Conservation (phyloP, 2,888 invertebrate genomes). For the Formica aserva region DNA sequence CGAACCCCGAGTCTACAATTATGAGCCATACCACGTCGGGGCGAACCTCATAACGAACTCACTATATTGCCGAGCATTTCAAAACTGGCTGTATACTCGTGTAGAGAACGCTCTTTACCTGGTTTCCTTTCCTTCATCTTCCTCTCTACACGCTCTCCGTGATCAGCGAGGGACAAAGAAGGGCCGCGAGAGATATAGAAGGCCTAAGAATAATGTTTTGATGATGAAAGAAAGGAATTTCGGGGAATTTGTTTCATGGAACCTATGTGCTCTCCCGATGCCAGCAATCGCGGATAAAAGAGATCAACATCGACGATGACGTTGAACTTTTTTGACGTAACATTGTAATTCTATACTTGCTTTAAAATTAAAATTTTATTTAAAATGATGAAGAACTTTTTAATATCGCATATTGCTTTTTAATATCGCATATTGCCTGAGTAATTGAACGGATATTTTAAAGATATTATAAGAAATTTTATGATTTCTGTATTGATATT, state of each 20-base stretch:
- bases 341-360: neutral
- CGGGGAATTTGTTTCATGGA: conserved; percentile 61
- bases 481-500: neutral
- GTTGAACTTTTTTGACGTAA: neutral
- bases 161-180: conserved; percentile 3
- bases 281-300: conserved; percentile 58
- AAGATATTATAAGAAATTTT: neutral
- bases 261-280: conserved; percentile 56
- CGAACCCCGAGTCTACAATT: conserved; percentile 83
- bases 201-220: conserved; percentile 64
- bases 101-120: conserved; percentile 70
- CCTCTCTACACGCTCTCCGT: conserved; percentile 28
- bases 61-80: conserved; percentile 83
- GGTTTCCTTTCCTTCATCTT: conserved; percentile 48
- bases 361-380: neutral
- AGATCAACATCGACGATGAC: conserved; percentile 24
- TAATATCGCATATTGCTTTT: neutral
- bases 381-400: neutral
- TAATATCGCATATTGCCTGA: neutral
- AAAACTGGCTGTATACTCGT: conserved; percentile 68
- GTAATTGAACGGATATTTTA: neutral
- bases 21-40: conserved; percentile 85
- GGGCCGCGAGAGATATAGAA: conserved; percentile 13
- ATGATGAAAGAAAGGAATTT: conserved; percentile 68
- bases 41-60: conserved; percentile 84